A percentile compares a stretch with the other conserved stretches of the same genome.
Evolutionary conservation across 2,797 vertebrate species (phyloP).

Genomic region (Echiichthys vipera): DNA sequence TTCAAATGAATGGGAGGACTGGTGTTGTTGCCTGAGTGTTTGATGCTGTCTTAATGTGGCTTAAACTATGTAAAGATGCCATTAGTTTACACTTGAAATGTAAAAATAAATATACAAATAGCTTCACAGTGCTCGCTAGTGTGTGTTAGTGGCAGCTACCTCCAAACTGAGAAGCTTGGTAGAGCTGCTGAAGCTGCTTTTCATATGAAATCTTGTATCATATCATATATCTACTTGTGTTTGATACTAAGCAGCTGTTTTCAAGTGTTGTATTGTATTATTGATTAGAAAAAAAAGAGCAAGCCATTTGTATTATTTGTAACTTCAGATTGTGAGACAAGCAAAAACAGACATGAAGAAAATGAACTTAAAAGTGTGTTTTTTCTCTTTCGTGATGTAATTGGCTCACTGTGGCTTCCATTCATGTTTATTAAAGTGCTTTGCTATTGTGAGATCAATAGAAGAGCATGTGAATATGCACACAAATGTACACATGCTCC

Average conservation of each 20-base stretch:
- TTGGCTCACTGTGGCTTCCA: conserved; percentile 26
- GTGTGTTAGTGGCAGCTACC: conserved; percentile 43
- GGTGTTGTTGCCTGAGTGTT: no score
- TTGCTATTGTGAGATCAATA: conserved; percentile 41
- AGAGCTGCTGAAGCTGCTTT: conserved; percentile 21
- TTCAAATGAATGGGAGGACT: no score
- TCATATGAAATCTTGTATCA: no score
- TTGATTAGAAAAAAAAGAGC: conserved; percentile 27
- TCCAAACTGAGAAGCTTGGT: conserved; percentile 48
- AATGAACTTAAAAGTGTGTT: neutral
- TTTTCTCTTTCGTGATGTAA: conserved; percentile 18
- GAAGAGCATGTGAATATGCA: conserved; percentile 7
- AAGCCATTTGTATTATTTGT: conserved; percentile 22
- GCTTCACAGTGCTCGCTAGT: conserved; percentile 35
- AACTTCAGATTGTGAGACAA: neutral
- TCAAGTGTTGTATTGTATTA: conserved; percentile 7
- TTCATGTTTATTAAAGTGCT: conserved; percentile 10
- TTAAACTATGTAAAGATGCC: conserved; percentile 2
- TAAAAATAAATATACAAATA: conserved; percentile 47
- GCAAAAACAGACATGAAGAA: neutral
- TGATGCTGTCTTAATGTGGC: no score
- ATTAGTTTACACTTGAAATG: conserved; percentile 31
- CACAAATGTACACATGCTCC: no score
- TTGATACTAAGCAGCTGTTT: conserved; percentile 3
- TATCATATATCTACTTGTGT: no score